These are phyloP conservation scores for Grammomys surdaster DNA, from an alignment of 2,113 vertebrate species.

Conservation along the genomic window DNA sequence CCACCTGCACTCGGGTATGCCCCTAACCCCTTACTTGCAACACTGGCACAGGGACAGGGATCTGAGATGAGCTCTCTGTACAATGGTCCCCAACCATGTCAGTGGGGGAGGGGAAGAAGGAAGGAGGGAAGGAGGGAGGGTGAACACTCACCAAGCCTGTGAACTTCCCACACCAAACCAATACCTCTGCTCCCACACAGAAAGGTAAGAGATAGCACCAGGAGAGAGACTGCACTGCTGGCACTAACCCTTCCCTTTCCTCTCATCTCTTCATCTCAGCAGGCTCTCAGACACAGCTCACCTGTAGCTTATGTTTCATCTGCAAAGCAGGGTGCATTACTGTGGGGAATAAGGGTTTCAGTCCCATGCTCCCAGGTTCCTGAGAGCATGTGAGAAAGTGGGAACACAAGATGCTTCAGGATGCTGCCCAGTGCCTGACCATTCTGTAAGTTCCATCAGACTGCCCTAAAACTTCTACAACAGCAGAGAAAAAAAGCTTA, in stretches of 20 bases:
- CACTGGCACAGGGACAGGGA: background rate
- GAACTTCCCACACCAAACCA: too few species aligned
- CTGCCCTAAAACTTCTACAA: background rate
- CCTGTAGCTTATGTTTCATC: background rate
- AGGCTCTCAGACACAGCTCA: background rate
- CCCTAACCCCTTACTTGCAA: background rate
- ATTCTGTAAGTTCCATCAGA: background rate
- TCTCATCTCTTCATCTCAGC: background rate
- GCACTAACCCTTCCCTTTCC: background rate
- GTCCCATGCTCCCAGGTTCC: background rate
- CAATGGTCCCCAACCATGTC: background rate
- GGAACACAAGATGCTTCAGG: background rate
- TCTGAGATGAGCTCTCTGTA: background rate
- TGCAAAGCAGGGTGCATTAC: background rate
- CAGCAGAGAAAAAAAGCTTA: background rate
- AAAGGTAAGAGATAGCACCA: background rate
- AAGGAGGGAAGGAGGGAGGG: background rate
- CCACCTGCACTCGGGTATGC: background rate
- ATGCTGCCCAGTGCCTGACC: background rate
- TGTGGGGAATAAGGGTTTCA: background rate
- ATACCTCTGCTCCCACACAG: background rate
- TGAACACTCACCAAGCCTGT: background rate
- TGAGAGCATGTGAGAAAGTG: background rate
- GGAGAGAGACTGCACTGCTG: background rate
- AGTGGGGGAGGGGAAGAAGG: fast-evolving